A percentile compares a stretch with the other conserved stretches of the same genome.
These are phyloP conservation scores for Chorisops tibialis DNA, from an alignment of 2,888 invertebrate genomes.

Conservation along the genomic window DNA sequence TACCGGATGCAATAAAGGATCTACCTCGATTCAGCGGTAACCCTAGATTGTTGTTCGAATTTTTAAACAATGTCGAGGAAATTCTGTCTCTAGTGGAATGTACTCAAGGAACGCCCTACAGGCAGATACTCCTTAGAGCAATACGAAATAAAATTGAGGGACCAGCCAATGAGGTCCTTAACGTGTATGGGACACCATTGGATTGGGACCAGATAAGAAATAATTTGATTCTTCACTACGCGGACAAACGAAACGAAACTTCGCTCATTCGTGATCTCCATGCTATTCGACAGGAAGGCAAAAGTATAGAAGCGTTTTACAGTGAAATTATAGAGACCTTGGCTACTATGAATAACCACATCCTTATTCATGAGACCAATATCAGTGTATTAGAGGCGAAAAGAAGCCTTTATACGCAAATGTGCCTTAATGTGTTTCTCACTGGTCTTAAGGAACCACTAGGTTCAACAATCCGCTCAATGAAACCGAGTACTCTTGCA, in stretches of 20 bases:
- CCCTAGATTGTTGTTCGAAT: no score
- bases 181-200: neutral
- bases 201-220: neutral
- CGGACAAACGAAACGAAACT: conserved; percentile 25
- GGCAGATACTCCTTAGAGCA: neutral
- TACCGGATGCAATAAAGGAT: no score
- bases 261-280: conserved; percentile 33
- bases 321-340: no score
- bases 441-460: conserved; percentile 34
- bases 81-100: no score
- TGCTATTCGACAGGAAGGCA: conserved; percentile 26
- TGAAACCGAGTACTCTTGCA: conserved; percentile 33
- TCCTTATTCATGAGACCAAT: conserved; percentile 32
- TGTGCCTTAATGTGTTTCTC: conserved; percentile 36
- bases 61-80: no score
- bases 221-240: neutral
- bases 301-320: no score
- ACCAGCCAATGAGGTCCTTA: neutral
- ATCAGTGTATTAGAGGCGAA: conserved; percentile 31
- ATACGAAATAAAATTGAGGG: conserved; percentile 2
- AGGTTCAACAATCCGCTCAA: conserved; percentile 35
- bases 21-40: no score
- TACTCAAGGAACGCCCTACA: neutral
- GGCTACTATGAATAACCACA: conserved; percentile 31
- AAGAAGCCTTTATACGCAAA: conserved; percentile 31